phyloP scores from a whole-genome alignment of 2,113 vertebrate genomes.

The Toxotes chatareus region DNA sequence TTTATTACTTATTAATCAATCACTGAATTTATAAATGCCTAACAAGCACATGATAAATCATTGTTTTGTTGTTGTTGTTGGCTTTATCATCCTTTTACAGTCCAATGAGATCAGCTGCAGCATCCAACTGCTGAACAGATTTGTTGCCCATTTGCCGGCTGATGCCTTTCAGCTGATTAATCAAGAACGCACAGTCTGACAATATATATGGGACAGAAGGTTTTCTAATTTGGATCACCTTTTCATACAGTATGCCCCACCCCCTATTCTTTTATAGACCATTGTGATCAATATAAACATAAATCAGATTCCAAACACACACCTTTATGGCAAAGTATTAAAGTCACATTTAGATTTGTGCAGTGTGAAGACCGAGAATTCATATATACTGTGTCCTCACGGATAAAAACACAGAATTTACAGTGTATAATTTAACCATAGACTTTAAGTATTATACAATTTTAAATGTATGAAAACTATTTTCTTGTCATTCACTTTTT shows the following conservation, averaged over 20 bases:
- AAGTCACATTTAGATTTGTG: not conserved
- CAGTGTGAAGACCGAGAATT: not conserved
- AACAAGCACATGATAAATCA: conserved; percentile 6
- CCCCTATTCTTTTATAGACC: not conserved
- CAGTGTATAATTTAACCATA: not conserved
- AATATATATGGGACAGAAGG: not conserved
- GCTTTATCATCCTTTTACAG: conserved; percentile 1
- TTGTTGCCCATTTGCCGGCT: not conserved
- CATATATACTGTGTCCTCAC: not conserved
- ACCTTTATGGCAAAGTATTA: not conserved
- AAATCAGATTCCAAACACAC: not conserved
- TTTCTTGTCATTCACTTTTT: not conserved
- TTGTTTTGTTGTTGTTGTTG: not conserved
- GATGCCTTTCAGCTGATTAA: conserved; percentile 20
- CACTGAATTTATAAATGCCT: not conserved
- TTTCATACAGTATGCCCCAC: not conserved
- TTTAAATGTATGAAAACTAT: not conserved
- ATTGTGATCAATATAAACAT: not conserved
- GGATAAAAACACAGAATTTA: not conserved
- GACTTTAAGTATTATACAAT: not conserved
- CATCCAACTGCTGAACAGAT: conserved; percentile 21
- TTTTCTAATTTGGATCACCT: not conserved
- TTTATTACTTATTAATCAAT: not conserved
- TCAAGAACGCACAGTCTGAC: conserved; percentile 1
- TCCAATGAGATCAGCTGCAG: conserved; percentile 15